Conservation (phyloP, 2,113 vertebrate genomes). For the Corythornis vintsioides region DNA sequence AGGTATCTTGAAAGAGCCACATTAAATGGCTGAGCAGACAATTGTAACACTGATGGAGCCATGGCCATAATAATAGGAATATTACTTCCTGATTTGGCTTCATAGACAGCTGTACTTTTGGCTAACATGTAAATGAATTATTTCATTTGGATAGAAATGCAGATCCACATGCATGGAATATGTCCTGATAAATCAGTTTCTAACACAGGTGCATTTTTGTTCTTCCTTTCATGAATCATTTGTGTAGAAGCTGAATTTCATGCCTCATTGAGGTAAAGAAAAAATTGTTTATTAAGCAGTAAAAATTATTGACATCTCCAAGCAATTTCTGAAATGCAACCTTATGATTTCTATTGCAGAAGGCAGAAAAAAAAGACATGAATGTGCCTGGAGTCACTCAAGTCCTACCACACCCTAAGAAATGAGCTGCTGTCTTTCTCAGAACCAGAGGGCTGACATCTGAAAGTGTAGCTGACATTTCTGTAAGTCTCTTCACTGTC, state of each 20-base stretch:
- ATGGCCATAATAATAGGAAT: neutral
- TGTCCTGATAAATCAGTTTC: neutral
- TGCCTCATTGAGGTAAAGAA: neutral
- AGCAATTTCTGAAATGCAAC: neutral
- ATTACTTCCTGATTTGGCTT: neutral
- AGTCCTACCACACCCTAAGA: conserved; percentile 1
- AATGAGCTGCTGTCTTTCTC: neutral
- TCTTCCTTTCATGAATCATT: neutral
- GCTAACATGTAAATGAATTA: neutral
- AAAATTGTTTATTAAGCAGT: neutral
- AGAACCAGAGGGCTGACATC: neutral
- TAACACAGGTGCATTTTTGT: neutral
- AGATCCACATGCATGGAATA: neutral
- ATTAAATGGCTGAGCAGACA: neutral
- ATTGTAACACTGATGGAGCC: neutral
- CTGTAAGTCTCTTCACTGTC: neutral
- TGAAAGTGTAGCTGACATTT: neutral
- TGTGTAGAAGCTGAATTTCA: neutral
- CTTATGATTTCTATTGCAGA: neutral
- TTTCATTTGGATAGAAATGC: neutral
- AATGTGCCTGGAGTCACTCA: neutral
- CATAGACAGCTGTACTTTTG: neutral
- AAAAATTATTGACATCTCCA: neutral
- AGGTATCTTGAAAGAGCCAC: neutral
- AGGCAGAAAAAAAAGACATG: neutral